Conservation (phyloP, 2,888 invertebrate species). For the Latrodectus hesperus region DNA sequence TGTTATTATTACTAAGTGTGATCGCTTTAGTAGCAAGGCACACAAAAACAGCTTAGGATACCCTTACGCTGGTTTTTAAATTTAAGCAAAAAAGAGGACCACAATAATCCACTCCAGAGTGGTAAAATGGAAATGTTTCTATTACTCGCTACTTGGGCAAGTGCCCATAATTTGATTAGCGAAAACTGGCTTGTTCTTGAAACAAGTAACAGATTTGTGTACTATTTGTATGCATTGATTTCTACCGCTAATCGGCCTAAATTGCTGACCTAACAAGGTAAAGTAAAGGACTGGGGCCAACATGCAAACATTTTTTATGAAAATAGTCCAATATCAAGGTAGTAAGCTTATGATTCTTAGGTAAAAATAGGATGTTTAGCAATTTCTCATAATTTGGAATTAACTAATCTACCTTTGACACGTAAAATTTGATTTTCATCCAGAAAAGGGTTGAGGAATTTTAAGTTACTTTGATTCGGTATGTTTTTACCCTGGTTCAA, state of each 20-base stretch:
- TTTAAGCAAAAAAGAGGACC: conserved; percentile 6
- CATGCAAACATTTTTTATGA: conserved; percentile 14
- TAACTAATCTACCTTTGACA: conserved; percentile 4
- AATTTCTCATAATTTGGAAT: conserved; percentile 7
- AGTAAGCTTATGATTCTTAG: not conserved
- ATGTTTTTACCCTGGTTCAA: not conserved
- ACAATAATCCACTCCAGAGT: conserved; percentile 2
- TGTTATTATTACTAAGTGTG: conserved; percentile 67
- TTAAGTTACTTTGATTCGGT: not conserved
- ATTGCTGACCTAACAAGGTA: not conserved
- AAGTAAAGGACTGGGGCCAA: not conserved
- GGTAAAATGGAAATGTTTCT: not conserved
- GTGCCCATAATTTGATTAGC: conserved; percentile 13
- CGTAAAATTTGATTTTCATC: conserved; percentile 9
- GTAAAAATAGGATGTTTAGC: conserved; percentile 15
- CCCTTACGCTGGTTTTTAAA: conserved; percentile 8
- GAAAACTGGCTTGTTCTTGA: not conserved
- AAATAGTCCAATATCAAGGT: not conserved
- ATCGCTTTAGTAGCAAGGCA: conserved; percentile 50
- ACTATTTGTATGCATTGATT: not conserved
- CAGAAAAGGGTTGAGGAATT: not conserved
- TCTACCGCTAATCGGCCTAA: conserved; percentile 11
- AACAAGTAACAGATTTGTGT: conserved; percentile 7
- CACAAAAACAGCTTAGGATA: conserved; percentile 34
- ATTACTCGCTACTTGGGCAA: not conserved